Evolutionary conservation across 2,888 invertebrate species (phyloP).

Genomic region (Timandra comae): DNA sequence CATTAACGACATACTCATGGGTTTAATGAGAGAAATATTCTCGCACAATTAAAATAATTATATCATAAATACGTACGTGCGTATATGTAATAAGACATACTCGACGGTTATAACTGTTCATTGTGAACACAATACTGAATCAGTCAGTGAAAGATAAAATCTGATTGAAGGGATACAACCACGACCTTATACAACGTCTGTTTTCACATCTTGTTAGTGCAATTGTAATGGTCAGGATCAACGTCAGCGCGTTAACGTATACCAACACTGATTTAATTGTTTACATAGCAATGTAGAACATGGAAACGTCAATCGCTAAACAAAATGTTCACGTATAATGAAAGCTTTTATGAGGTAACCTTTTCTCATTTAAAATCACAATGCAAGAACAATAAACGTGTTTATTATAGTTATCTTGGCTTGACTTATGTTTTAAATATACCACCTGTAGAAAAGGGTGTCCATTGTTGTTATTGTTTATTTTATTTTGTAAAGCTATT

Average conservation of each 20-base stretch:
- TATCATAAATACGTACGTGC: constrained; percentile 18
- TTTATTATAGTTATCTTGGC: too few relatives aligned
- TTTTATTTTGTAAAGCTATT: too few relatives aligned
- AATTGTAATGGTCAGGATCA: constrained; percentile 39
- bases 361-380: too few relatives aligned
- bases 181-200: constrained; percentile 37
- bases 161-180: constrained; percentile 38
- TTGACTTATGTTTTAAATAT: too few relatives aligned
- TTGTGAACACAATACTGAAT: constrained; percentile 35
- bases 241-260: constrained; percentile 18
- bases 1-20: constrained; percentile 34
- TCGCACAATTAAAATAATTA: constrained; percentile 17
- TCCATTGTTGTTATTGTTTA: too few relatives aligned
- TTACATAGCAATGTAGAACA: too few relatives aligned
- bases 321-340: too few relatives aligned
- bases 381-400: too few relatives aligned
- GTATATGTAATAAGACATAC: constrained; percentile 21
- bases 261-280: too few relatives aligned
- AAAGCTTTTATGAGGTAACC: too few relatives aligned
- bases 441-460: too few relatives aligned
- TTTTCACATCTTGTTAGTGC: constrained; percentile 51
- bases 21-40: constrained; percentile 32
- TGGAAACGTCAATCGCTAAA: too few relatives aligned
- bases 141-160: constrained; percentile 31
- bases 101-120: constrained; percentile 26